Percentiles rank a stretch among this genome's conserved stretches.
These are phyloP conservation scores for Poeciliopsis turrubarensis DNA, from an alignment of 2,113 vertebrate species.

Conservation along the genomic window DNA sequence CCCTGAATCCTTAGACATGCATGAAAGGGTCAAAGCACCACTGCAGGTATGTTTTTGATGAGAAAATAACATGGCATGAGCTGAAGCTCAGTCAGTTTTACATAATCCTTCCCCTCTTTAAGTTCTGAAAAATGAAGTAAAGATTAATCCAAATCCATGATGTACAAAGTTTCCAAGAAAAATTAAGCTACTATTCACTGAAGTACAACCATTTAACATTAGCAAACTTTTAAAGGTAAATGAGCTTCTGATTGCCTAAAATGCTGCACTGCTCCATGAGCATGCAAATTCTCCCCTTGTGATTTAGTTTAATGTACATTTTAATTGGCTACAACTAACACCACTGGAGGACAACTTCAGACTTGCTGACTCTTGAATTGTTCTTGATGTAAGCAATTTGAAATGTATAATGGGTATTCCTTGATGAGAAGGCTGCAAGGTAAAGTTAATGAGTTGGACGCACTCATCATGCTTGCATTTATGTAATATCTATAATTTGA, in stretches of 20 bases:
- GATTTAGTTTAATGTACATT: slow-evolving; percentile 14
- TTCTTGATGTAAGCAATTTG: slow-evolving; percentile 20
- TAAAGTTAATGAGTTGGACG: slow-evolving; percentile 43
- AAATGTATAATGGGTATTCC: slow-evolving; percentile 27
- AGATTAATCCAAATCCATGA: too few relatives aligned
- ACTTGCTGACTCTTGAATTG: slow-evolving; percentile 27
- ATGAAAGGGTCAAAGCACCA: too few relatives aligned
- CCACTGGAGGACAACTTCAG: slow-evolving; percentile 16
- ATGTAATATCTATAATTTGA: too few relatives aligned
- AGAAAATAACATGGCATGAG: too few relatives aligned
- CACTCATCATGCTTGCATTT: slow-evolving; percentile 1
- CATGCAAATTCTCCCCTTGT: background rate
- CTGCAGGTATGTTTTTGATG: too few relatives aligned
- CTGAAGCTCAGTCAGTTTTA: too few relatives aligned
- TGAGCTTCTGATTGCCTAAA: background rate
- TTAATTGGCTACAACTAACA: slow-evolving; percentile 29
- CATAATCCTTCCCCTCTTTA: too few relatives aligned
- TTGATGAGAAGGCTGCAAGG: slow-evolving; percentile 36
- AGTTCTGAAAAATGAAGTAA: too few relatives aligned
- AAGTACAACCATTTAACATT: too few relatives aligned
- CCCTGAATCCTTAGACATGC: too few relatives aligned
- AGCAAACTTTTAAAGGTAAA: background rate
- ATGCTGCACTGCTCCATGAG: background rate
- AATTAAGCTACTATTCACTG: too few relatives aligned
- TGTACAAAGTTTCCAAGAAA: too few relatives aligned